These are phyloP conservation scores for Salarias fasciatus DNA, from an alignment of 2,797 vertebrate species.

Conservation along the genomic window DNA sequence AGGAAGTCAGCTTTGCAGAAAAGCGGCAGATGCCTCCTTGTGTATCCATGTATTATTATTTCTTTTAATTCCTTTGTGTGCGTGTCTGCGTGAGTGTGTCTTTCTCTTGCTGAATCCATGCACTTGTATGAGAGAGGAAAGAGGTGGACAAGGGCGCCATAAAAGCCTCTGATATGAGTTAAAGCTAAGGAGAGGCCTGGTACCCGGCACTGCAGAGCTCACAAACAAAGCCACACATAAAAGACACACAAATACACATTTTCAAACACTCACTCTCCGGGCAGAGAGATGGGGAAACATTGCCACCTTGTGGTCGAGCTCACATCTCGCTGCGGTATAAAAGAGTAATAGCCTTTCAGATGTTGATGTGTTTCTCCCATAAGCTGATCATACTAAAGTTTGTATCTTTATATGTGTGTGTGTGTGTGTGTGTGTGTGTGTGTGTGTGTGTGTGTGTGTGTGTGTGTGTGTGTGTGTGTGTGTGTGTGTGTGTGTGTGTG, in stretches of 20 bases:
- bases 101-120: slow-evolving; percentile 17
- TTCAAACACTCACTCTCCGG: slow-evolving; percentile 2
- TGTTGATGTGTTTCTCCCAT: slow-evolving; percentile 10
- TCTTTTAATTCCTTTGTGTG: not conserved
- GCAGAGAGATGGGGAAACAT: slow-evolving; percentile 61
- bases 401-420: slow-evolving; percentile 22
- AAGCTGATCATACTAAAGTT: slow-evolving; percentile 12
- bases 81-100: too few relatives aligned
- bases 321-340: not conserved
- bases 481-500: slow-evolving; percentile 21
- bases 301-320: slow-evolving; percentile 64
- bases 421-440: too few relatives aligned
- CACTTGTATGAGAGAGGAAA: slow-evolving; percentile 23
- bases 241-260: not conserved
- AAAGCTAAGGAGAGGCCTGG: slow-evolving; percentile 68
- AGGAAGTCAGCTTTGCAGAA: slow-evolving; percentile 39
- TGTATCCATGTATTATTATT: slow-evolving; percentile 13
- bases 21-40: slow-evolving; percentile 43
- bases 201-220: slow-evolving; percentile 68
- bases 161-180: slow-evolving; percentile 82
- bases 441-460: slow-evolving; percentile 5
- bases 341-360: slow-evolving; percentile 13
- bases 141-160: slow-evolving; percentile 73
- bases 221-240: not conserved
- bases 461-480: slow-evolving; percentile 2